A percentile compares a stretch with the other conserved stretches of the same genome.
phyloP scores from a whole-genome alignment of 2,888 invertebrate genomes.

The Barypeithes pellucidus region DNA sequence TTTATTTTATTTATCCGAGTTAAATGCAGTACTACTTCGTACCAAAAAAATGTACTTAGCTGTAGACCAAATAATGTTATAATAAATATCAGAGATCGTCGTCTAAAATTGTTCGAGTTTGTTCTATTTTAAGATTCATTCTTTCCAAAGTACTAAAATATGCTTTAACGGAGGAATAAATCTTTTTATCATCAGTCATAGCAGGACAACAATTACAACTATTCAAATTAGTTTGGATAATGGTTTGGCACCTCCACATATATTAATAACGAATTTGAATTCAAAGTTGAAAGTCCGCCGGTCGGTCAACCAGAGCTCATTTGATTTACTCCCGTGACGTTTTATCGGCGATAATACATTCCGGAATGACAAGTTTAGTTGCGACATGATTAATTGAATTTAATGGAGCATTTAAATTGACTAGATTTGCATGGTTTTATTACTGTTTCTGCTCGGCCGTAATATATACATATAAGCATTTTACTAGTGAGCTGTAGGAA shows the following conservation, averaged over 20 bases:
- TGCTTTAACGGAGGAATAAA: no score
- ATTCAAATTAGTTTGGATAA: constrained; percentile 10
- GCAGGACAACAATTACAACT: background rate
- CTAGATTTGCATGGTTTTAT: constrained; percentile 6
- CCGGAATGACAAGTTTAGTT: constrained; percentile 24
- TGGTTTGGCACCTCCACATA: constrained; percentile 1
- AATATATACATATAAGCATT: no score
- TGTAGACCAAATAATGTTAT: no score
- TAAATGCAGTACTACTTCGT: no score
- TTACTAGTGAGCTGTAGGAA: no score
- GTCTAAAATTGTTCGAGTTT: no score
- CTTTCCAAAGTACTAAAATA: no score
- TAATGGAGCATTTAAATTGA: constrained; percentile 7
- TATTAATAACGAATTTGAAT: constrained; percentile 30
- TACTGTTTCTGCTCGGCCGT: background rate
- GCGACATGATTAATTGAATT: constrained; percentile 19
- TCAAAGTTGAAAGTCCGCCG: constrained; percentile 28
- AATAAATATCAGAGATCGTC: no score
- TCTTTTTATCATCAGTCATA: no score
- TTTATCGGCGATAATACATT: constrained; percentile 29
- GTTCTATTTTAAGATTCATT: no score
- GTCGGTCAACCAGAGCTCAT: constrained; percentile 29
- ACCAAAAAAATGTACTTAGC: no score
- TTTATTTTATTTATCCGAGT: no score
- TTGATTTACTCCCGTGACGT: constrained; percentile 21